A percentile compares a stretch with the other conserved stretches of the same genome.
Conservation (phyloP, 2,888 invertebrate species). For the Globia sparganii region DNA sequence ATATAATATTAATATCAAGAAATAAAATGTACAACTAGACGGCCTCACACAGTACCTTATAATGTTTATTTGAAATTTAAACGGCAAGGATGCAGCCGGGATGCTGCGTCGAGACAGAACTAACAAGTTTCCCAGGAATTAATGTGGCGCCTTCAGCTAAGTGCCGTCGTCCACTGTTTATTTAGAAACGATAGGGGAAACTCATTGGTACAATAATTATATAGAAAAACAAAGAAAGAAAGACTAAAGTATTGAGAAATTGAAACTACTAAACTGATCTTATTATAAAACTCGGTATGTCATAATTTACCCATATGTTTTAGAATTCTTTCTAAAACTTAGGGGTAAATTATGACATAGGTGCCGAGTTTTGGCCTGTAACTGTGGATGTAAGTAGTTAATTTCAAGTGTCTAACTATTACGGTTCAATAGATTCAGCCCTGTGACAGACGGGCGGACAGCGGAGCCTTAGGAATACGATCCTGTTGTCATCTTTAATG, state of each 20-base stretch:
- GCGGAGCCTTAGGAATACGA: not conserved
- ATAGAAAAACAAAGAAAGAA: not conserved
- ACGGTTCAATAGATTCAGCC: not conserved
- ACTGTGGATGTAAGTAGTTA: too few species aligned
- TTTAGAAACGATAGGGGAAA: conserved; percentile 15
- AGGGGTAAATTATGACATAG: too few species aligned
- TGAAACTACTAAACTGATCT: not conserved
- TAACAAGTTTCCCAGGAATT: conserved; percentile 75
- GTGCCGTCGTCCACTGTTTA: conserved; percentile 62
- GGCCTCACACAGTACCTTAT: conserved; percentile 54
- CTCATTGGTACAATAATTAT: not conserved
- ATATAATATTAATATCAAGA: not conserved
- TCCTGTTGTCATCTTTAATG: not conserved
- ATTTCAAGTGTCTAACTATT: not conserved
- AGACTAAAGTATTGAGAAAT: not conserved
- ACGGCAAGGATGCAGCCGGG: conserved; percentile 65
- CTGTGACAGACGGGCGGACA: not conserved
- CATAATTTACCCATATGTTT: not conserved
- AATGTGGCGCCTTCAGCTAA: conserved; percentile 65
- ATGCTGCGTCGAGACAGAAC: conserved; percentile 70
- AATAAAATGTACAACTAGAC: conserved; percentile 28
- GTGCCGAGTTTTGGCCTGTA: too few species aligned
- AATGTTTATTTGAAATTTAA: conserved; percentile 73
- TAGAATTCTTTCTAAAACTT: too few species aligned
- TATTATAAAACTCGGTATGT: not conserved